A percentile compares a stretch with the other conserved stretches of the same genome.
Conservation (phyloP, 2,797 vertebrate species). For the Artibeus lituratus region DNA sequence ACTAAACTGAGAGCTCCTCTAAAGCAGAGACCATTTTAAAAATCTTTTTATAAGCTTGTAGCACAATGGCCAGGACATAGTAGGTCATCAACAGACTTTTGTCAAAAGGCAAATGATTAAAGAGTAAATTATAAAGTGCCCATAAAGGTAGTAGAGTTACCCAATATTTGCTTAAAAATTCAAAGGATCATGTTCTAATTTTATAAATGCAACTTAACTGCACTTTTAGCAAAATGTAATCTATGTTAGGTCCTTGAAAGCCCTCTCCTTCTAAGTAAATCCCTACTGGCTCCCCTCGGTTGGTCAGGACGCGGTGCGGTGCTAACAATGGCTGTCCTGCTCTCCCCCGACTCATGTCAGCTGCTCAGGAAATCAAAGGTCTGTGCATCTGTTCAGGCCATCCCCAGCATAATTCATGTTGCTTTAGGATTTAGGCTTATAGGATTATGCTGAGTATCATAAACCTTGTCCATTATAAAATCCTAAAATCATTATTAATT, state of each 20-base stretch:
- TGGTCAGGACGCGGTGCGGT: background rate
- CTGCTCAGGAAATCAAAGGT: slow-evolving; percentile 55
- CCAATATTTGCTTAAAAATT: background rate
- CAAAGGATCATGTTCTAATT: background rate
- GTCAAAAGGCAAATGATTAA: background rate
- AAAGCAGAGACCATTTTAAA: background rate
- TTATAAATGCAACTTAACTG: background rate
- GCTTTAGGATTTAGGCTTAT: slow-evolving; percentile 68
- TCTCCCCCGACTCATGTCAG: background rate
- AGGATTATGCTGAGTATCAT: slow-evolving; percentile 64
- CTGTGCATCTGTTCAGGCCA: background rate
- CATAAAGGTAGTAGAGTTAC: background rate
- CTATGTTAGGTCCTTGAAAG: background rate
- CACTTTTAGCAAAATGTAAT: background rate
- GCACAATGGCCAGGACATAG: background rate
- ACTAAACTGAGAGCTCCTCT: background rate
- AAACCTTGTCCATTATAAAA: slow-evolving; percentile 72
- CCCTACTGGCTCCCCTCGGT: background rate
- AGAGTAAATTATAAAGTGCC: background rate
- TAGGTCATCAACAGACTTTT: background rate
- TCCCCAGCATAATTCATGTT: slow-evolving; percentile 55
- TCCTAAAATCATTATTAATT: slow-evolving; percentile 74
- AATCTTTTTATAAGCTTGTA: background rate
- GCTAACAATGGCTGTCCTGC: background rate
- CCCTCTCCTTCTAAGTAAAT: background rate